phyloP scores from a whole-genome alignment of 2,113 vertebrate genomes.

The Tringa solitaria region DNA sequence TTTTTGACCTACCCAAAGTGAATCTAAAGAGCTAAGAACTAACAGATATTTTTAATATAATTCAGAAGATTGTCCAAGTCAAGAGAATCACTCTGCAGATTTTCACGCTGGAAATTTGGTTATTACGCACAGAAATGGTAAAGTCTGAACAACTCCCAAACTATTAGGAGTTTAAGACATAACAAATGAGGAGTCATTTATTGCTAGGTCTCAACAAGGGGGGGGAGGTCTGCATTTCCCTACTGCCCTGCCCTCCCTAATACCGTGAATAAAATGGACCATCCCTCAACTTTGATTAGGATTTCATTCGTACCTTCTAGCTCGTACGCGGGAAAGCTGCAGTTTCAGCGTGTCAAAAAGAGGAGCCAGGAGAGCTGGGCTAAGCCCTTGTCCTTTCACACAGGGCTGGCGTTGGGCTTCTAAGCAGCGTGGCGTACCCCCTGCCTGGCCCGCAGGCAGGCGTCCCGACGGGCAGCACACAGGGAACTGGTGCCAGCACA shows the following conservation, averaged over 20 bases:
- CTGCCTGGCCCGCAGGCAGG: background rate
- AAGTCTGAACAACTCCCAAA: background rate
- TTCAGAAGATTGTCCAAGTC: conserved; percentile 52
- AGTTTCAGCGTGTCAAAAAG: background rate
- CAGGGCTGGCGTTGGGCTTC: background rate
- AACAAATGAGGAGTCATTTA: conserved; percentile 22
- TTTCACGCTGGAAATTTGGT: conserved; percentile 12
- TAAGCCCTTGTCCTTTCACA: background rate
- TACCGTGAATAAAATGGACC: fast-evolving
- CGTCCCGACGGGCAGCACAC: background rate
- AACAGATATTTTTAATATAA: conserved; percentile 18
- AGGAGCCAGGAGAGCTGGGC: background rate
- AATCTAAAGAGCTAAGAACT: conserved; percentile 52
- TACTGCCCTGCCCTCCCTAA: background rate
- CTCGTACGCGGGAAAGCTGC: fast-evolving
- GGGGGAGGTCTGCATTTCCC: background rate
- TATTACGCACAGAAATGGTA: background rate
- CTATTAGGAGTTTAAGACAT: background rate
- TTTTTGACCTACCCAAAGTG: conserved; percentile 47
- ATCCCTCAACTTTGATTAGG: background rate
- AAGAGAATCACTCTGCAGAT: conserved; percentile 44
- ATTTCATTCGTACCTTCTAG: background rate
- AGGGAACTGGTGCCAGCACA: background rate
- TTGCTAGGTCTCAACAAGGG: conserved; percentile 18
- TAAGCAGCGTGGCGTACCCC: fast-evolving